phyloP scores from a whole-genome alignment of 2,888 invertebrate species.

The Ormyrus thymus region DNA sequence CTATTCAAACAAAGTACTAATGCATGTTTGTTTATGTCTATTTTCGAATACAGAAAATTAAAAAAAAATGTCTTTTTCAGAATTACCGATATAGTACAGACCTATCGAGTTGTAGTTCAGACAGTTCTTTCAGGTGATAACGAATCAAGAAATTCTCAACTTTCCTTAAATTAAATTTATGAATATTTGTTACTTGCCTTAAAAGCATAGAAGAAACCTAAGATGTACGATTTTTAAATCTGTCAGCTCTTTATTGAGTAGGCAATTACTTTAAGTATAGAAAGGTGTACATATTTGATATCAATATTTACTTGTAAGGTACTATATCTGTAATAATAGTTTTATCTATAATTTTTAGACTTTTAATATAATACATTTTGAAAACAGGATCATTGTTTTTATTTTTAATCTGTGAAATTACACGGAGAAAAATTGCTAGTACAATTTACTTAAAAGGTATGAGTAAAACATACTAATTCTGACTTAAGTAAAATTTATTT shows the following conservation, averaged over 20 bases:
- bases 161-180: not conserved
- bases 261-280: conserved; percentile 2
- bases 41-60: no score
- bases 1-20: conserved; percentile 38
- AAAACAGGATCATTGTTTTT: not conserved
- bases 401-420: no score
- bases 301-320: conserved; percentile 26
- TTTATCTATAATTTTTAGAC: not conserved
- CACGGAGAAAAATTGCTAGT: no score
- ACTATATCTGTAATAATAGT: conserved; percentile 21
- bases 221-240: no score
- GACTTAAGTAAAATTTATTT: no score
- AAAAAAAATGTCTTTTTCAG: conserved; percentile 34
- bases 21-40: not conserved
- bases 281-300: conserved; percentile 50
- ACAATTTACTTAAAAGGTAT: no score
- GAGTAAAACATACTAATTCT: no score
- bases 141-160: not conserved
- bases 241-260: not conserved
- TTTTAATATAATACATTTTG: not conserved
- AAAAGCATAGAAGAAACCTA: not conserved
- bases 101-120: conserved; percentile 39
- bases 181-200: not conserved
- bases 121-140: conserved; percentile 37
- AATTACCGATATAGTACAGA: conserved; percentile 41